phyloP scores from a whole-genome alignment of 1,140 invertebrate genomes.

The Apis cerana region DNA sequence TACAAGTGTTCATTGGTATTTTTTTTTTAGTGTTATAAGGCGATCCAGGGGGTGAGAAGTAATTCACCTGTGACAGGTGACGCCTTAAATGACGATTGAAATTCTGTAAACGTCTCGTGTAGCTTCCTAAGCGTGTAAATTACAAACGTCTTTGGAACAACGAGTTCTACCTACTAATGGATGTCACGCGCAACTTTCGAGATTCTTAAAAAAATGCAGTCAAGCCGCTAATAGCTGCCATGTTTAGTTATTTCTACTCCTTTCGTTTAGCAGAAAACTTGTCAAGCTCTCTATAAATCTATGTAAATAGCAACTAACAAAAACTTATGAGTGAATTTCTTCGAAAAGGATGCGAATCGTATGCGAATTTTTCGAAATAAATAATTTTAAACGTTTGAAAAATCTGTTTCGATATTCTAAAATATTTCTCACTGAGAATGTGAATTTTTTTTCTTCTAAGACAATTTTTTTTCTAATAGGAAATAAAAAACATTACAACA shows the following conservation, averaged over 20 bases:
- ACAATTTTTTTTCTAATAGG: not conserved
- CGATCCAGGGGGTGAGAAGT: not conserved
- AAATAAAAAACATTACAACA: not conserved
- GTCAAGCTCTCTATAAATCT: not conserved
- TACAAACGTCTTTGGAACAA: slow-evolving; percentile 29
- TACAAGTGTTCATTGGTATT: not conserved
- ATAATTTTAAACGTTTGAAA: not conserved
- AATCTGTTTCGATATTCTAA: not conserved
- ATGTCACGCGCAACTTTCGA: slow-evolving; percentile 17
- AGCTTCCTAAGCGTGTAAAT: slow-evolving; percentile 40
- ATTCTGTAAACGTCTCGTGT: slow-evolving; percentile 26
- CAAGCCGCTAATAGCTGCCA: slow-evolving; percentile 23
- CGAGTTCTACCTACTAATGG: slow-evolving; percentile 23
- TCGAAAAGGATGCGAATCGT: not conserved
- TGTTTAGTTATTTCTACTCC: slow-evolving; percentile 39
- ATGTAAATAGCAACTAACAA: not conserved
- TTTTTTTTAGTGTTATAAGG: not conserved
- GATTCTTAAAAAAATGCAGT: slow-evolving; percentile 38
- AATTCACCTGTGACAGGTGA: not conserved
- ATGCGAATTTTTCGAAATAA: not conserved
- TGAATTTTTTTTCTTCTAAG: not conserved
- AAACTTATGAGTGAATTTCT: slow-evolving; percentile 21
- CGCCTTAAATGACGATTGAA: slow-evolving; percentile 31
- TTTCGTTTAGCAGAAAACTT: slow-evolving; percentile 47
- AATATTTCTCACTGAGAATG: not conserved